These are phyloP conservation scores for Allacma fusca DNA, from an alignment of 2,888 invertebrate genomes.

Conservation along the genomic window DNA sequence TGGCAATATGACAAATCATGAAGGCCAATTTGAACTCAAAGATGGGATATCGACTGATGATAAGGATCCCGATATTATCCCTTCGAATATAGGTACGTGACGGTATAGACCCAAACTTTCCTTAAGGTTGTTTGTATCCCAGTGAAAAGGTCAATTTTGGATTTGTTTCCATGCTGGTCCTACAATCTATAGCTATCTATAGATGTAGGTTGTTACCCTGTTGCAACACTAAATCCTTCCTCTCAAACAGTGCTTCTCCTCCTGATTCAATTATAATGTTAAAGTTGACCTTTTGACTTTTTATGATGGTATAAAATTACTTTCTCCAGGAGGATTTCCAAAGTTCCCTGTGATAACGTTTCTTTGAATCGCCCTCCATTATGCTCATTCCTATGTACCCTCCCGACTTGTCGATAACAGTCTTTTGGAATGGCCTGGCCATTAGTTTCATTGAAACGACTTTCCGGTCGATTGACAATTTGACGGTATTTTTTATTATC, in stretches of 20 bases:
- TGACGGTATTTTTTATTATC: neutral
- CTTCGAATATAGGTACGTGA: constrained; percentile 75
- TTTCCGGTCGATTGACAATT: neutral
- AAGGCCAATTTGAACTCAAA: constrained; percentile 56
- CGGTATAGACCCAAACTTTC: neutral
- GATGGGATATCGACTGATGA: constrained; percentile 66
- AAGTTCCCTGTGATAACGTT: no score
- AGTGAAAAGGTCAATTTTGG: no score
- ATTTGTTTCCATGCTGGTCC: no score
- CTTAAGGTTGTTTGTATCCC: neutral
- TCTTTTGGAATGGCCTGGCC: neutral
- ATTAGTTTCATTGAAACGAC: constrained; percentile 16
- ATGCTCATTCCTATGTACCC: neutral
- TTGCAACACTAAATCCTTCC: neutral
- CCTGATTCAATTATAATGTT: neutral
- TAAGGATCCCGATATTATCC: constrained; percentile 78
- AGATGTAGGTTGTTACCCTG: no score
- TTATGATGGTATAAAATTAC: neutral
- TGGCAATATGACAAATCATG: constrained; percentile 47
- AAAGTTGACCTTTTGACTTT: constrained; percentile 6
- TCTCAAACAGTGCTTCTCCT: neutral
- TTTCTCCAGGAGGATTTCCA: no score
- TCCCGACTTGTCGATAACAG: neutral
- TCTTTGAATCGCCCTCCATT: neutral
- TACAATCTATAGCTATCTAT: no score